Base-by-base conservation (phyloP, 2,888 invertebrate genomes). In the Rotaria socialis region DNA sequence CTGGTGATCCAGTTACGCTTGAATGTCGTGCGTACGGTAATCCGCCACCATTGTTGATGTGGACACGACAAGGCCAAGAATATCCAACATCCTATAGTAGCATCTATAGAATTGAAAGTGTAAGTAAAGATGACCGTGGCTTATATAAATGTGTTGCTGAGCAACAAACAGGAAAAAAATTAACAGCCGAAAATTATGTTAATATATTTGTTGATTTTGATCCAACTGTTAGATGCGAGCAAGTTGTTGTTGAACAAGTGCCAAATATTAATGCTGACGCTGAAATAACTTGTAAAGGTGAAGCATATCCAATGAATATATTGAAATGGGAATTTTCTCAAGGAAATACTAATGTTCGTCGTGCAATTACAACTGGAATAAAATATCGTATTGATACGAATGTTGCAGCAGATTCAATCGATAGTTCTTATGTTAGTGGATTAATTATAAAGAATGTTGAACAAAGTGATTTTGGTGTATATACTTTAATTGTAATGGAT, bases 251-350 rank as follows among this genome's bases (percentile, higher is more conserved):
- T 58, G 85, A 85, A n/a, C 86, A 86, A 84, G 86, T 86, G 19
- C 85, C 86, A 11, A 85, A 85, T 60, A 86, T 86, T 24, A 86
- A 85, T 50, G 86, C 86, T 41, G 86, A 86, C 24, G 86, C 86
- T 58, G 86, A 86, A 75, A 85, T 86, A 19, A 86, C 75, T 24
- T 86, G 86, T 58, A 67, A 75, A 50, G 86, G 75, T 35, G 86
- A 86, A 60, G 86, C 85, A 50, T 86, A 86, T 85, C 86, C 86
- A 27, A 58, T 86, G 47, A 86, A 80, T 56, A 41, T 80, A 47
- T 56, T 86, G 7, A 85, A 84, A 85, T 86, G 86, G 86, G 85
- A 86, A 52, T 86, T 67, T 41, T 85, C 85, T n/a, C 86, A 86
- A 52, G 75, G 60, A 16, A 85, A 86, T 67, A 75, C 85, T 56